Evolutionary conservation across 2,888 invertebrate genomes (phyloP), one percentile per base, ranked within the genome.

Genomic region (Alcis repandata): DNA sequence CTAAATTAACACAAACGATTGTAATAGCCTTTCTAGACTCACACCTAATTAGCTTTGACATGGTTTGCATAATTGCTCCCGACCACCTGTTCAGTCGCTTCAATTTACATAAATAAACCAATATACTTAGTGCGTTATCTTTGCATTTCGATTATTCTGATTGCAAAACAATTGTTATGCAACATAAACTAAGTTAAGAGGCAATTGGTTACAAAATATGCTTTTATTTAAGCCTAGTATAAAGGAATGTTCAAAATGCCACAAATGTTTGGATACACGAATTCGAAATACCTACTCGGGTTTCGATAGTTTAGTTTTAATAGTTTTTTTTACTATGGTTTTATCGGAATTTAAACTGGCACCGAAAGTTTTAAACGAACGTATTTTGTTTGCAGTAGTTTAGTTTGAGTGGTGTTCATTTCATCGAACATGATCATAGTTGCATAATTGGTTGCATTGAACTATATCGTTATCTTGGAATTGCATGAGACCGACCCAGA

Each of bases 401-500:
- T 49, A 32, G 10, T 33, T 49, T 32, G 10, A 36, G 33, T 38
- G 6, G 22, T 36, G 38, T 33, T 43, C 43, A 59, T 48, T 38
- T 54, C 60, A 49, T 43, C 59, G 22, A 43, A 45, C 49, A 69
- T 75, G 73, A 78, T 79, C 73, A 72, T 53, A 70, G 80, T 74
- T 78, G 71, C 70, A 72, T 72, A 79, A 80, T 76, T 77, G 68
- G 75, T 71, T 71, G 76, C 64, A 79, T 76, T 51, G 63, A 77
- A 75, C 74, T 70, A 17, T 41, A 63, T 70, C 70, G 65, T 71
- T 70, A 70, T 72, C 70, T 74, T 76, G 75, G 83, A 82, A 83
- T 80, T 81, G 87, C 88, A 86, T 80, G 85, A 84, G 76, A 76
- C 74, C 76, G 83, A 82, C 85, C 85, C 80, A 81, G 71, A 79